Base-by-base conservation (phyloP, 2,113 vertebrate genomes). In the Onychostruthus taczanowskii region DNA sequence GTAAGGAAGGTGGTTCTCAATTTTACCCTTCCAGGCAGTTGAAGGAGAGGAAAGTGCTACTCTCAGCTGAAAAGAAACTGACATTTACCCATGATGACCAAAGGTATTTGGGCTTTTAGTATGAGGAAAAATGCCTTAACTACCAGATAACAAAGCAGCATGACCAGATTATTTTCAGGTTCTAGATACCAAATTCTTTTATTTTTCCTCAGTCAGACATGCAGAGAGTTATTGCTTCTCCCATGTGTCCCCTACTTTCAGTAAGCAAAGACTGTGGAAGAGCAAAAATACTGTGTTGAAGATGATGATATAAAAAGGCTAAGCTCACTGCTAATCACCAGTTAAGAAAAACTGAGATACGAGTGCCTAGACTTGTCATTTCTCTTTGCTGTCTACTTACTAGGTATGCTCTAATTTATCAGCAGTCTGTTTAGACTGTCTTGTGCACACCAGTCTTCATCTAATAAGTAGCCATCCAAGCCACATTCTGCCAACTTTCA, bases 401-500 rank as follows among this genome's bases (percentile, higher is more conserved):
- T 78, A 95, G 74, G 43, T 94, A 91, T 4, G 1, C 68, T 46
- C 53, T 88, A 87, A 87, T 92, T 87, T 90, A 89, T 70, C 72
- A 95, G 64, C 78, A 95, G 84, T 91, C 82, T 88, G 87, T 95
- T 92, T 96, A 93, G 83, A 69, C 85, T 95, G 75, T 59, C 84
- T 93, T 89, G 37, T 37, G n/a, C 7, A 9, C 67, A 94, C 91
- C 86, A 67, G 68, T 73, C 69, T 74, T 79, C 81, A 70, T 68
- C 72, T 94, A 96, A 47, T 56, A 94, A 94, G 87, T 95, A 95
- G 93, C 96, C 96, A 88, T 85, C 90, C 88, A 67, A 89, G 87
- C 76, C 55, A 79, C 49, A 47, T 74, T 84, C 91, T 94, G 95
- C 91, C 96, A 95, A 43, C 76, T 96, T 78, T 89, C 91, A 93